Conservation (phyloP, 2,113 vertebrate species). For the Gobius niger region DNA sequence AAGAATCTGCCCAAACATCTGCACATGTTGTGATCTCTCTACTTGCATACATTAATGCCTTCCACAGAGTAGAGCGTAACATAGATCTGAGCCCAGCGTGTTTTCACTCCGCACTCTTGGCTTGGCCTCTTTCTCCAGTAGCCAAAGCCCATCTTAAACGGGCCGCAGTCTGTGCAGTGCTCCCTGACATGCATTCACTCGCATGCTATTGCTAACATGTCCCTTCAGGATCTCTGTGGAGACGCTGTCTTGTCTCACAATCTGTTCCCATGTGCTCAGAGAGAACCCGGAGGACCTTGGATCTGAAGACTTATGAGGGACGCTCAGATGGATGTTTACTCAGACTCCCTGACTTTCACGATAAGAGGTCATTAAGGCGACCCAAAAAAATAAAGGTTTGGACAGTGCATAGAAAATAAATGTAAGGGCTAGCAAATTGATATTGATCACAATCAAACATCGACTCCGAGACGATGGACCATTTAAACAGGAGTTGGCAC, state of each 20-base stretch:
- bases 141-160: conserved; percentile 20
- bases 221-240: conserved; percentile 34
- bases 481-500: too few species aligned
- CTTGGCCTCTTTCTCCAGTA: conserved; percentile 2
- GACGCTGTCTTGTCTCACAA: conserved; percentile 18
- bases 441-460: too few species aligned
- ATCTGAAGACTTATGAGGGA: conserved; percentile 24
- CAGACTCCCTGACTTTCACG: background rate
- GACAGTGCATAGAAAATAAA: too few species aligned
- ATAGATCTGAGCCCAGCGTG: conserved; percentile 11
- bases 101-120: conserved; percentile 24
- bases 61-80: conserved; percentile 11
- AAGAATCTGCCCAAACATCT: conserved; percentile 1
- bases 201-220: conserved; percentile 24
- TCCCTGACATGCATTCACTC: background rate
- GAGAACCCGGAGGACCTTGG: conserved; percentile 38
- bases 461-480: too few species aligned
- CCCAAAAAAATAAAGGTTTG: too few species aligned
- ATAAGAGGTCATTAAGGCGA: background rate
- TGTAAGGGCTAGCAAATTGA: too few species aligned
- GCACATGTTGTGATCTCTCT: conserved; percentile 9
- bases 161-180: conserved; percentile 22
- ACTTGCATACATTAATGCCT: conserved; percentile 5
- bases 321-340: conserved; percentile 6
- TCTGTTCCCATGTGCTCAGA: conserved; percentile 50